These are phyloP conservation scores for Dendrocincla fuliginosa DNA, from an alignment of 2,797 vertebrate species.

Conservation along the genomic window DNA sequence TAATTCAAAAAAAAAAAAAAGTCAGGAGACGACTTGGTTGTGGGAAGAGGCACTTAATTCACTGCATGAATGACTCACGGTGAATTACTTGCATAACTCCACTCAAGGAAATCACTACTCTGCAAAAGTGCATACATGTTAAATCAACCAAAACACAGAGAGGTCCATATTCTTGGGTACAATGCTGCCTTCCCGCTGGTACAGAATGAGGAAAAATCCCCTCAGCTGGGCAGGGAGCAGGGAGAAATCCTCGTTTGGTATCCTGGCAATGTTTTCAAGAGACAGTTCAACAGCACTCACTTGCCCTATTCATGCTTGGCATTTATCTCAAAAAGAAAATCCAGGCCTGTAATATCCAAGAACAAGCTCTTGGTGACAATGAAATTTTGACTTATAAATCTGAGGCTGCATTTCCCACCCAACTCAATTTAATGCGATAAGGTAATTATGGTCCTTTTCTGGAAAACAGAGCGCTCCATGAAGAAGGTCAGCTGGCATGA, in stretches of 20 bases:
- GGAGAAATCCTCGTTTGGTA: not conserved
- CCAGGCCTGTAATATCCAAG: not conserved
- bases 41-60: constrained; percentile 61
- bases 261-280: not conserved
- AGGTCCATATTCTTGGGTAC: not conserved
- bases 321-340: not conserved
- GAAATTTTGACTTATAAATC: constrained; percentile 29
- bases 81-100: constrained; percentile 59
- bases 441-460: not conserved
- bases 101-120: constrained; percentile 37
- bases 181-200: not conserved
- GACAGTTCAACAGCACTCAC: accelerated
- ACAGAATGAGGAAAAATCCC: not conserved
- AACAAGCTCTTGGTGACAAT: not conserved
- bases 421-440: not conserved
- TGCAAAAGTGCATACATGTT: constrained; percentile 43
- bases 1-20: not conserved
- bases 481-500: not conserved
- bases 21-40: constrained; percentile 38
- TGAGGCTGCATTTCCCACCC: not conserved
- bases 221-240: not conserved
- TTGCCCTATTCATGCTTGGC: not conserved
- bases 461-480: not conserved
- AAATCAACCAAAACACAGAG: constrained; percentile 57
- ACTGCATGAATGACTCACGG: constrained; percentile 57